phyloP scores from a whole-genome alignment of 2,888 invertebrate species.

The Imbricaverruca yamaguchii region DNA sequence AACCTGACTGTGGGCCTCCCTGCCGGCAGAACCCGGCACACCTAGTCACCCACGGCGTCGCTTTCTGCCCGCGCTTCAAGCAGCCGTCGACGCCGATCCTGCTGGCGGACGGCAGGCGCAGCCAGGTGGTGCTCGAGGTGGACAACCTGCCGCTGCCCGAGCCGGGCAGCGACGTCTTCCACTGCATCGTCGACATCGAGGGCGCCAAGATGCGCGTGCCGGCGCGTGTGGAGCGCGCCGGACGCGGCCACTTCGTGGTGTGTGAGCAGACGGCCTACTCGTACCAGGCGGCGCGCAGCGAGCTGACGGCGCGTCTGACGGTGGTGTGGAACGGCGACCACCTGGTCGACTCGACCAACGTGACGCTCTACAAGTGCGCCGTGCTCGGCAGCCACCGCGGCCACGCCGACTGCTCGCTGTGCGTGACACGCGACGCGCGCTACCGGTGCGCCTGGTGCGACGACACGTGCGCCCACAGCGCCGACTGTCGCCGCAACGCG shows the following conservation, averaged over 20 bases:
- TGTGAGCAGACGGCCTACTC: conserved; percentile 53
- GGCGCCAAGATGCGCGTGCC: conserved; percentile 80
- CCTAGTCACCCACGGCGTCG: conserved; percentile 53
- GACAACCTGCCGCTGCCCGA: conserved; percentile 37
- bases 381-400: conserved; percentile 87
- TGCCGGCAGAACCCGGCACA: conserved; percentile 50
- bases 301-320: conserved; percentile 48
- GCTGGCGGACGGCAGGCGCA: conserved; percentile 38
- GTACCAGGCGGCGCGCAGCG: conserved; percentile 76
- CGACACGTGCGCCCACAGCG: conserved; percentile 74
- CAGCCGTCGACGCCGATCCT: conserved; percentile 44
- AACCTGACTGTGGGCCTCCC: background rate
- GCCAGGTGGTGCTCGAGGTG: conserved; percentile 38
- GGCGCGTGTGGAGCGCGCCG: conserved; percentile 63
- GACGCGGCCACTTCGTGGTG: conserved; percentile 66
- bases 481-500: conserved; percentile 57
- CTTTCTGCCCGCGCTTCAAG: conserved; percentile 73
- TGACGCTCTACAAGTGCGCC: conserved; percentile 91
- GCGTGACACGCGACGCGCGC: conserved; percentile 74
- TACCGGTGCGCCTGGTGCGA: conserved; percentile 96
- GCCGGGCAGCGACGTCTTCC: conserved; percentile 38
- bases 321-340: conserved; percentile 89
- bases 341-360: conserved; percentile 81
- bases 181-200: conserved; percentile 59
- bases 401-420: conserved; percentile 92